phyloP scores from a whole-genome alignment of 2,888 invertebrate genomes.

The Sinhomidia bicolor region DNA sequence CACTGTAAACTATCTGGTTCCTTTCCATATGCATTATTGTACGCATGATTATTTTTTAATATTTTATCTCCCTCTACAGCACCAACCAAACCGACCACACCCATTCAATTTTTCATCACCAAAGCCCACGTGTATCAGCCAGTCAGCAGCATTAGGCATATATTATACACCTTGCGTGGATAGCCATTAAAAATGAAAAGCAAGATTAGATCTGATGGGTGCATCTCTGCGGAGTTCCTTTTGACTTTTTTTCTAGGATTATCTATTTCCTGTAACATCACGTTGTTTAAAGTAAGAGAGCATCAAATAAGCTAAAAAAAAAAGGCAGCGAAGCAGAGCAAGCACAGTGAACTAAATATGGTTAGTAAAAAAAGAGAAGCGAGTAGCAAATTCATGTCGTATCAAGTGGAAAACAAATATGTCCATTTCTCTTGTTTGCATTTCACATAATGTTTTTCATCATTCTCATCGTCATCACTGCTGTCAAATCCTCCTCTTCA shows the following conservation, averaged over 20 bases:
- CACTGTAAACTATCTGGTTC: not conserved
- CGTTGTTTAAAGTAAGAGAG: too few species aligned
- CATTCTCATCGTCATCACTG: not conserved
- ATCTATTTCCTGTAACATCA: too few species aligned
- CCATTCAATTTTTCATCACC: slow-evolving; percentile 31
- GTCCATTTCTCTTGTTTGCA: not conserved
- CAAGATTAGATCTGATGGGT: not conserved
- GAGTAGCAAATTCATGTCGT: too few species aligned
- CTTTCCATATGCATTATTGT: not conserved
- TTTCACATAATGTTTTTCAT: not conserved
- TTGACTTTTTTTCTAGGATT: not conserved
- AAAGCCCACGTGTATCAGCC: not conserved
- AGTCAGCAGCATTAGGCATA: not conserved
- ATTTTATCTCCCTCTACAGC: slow-evolving; percentile 4
- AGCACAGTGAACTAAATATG: too few species aligned
- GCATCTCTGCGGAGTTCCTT: not conserved
- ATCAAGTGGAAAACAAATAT: not conserved
- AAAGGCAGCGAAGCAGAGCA: too few species aligned
- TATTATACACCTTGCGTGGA: not conserved
- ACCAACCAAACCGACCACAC: slow-evolving; percentile 42
- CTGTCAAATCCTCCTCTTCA: too few species aligned
- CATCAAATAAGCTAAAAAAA: too few species aligned
- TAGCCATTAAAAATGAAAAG: not conserved
- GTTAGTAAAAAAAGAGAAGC: too few species aligned
- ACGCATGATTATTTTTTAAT: not conserved